Evolutionary conservation across 2,113 vertebrate species (phyloP).

Genomic region (Actinemys pallida): DNA sequence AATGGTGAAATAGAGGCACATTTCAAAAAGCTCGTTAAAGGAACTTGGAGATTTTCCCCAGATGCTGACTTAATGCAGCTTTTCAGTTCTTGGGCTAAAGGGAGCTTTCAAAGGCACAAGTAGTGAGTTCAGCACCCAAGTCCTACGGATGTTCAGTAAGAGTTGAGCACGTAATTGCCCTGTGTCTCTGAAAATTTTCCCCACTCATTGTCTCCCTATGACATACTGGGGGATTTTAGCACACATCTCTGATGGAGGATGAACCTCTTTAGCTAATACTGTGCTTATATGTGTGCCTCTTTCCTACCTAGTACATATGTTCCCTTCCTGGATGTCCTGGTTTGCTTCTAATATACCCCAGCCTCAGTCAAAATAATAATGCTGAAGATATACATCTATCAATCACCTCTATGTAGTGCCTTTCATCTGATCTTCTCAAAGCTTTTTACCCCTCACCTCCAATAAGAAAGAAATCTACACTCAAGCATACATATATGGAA

Average conservation of each 20-base stretch:
- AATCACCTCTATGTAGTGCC: not conserved
- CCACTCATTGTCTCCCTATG: not conserved
- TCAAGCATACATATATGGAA: not conserved
- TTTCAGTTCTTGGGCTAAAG: not conserved
- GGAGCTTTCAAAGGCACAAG: not conserved
- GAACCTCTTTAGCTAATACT: not conserved
- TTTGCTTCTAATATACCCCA: not conserved
- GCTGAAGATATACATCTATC: not conserved
- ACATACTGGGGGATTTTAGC: not conserved
- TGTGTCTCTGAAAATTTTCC: not conserved
- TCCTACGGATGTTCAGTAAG: not conserved
- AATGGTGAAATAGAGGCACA: not conserved
- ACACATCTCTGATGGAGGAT: not conserved
- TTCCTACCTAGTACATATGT: not conserved
- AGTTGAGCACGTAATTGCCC: not conserved
- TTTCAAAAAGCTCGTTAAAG: not conserved
- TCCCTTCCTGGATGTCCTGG: not conserved
- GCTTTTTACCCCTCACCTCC: not conserved
- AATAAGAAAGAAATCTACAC: not conserved
- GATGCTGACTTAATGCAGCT: not conserved
- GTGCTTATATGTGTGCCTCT: not conserved
- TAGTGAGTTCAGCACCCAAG: not conserved
- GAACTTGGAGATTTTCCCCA: not conserved
- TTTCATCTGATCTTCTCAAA: not conserved
- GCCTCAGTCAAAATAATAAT: not conserved